Evolutionary conservation across 92 coral and sea anemone genomes (phyloP), one percentile per base, ranked within the genome.

Genomic region (Zoanthus solanderi): DNA sequence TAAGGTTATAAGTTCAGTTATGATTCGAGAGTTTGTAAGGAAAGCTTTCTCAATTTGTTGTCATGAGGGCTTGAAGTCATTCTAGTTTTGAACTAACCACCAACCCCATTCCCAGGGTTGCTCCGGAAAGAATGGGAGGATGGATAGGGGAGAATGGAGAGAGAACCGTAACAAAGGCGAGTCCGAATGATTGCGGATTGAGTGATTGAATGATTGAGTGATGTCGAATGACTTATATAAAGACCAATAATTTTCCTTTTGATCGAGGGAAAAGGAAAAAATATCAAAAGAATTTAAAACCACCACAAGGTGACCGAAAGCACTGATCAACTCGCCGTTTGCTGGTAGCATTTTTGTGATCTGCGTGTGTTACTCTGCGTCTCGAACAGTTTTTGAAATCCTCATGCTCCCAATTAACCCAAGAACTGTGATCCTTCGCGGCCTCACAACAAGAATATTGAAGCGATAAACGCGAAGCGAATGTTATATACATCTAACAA

Each of bases 1-100:
- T 76, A 42, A 76, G 63, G 63, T 56, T 56, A 56, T 56, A 56
- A 9, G 9, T 56, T 56, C 63, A 56, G 63, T 9, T 56, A 56
- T 56, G 63, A 56, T 56, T 56, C 63, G 63, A 56, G 63, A 56
- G 63, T 56, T 56, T 56, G 9, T 56, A 56, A 14, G 63, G 63
- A 56, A 56, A 56, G 63, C 63, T 56, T 74, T 74, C 78, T 74
- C 78, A 74, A 74, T 74, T 5, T 74, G 48, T 74, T 74, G 78
- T 74, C 50, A 50, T 74, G 78, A 74, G 78, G 78, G 78, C 78
- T 74, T 74, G 78, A 74, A 74, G 78, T 74, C 78, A 74, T 74
- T 74, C 78, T 74, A 74, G 78, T 74, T 74, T 74, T 74, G 78
- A 74, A 74, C 78, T 17, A 74, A 74, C 78, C 78, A 30, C 78